Base-by-base conservation (phyloP, 2,888 invertebrate genomes). In the Cheilosia soror region DNA sequence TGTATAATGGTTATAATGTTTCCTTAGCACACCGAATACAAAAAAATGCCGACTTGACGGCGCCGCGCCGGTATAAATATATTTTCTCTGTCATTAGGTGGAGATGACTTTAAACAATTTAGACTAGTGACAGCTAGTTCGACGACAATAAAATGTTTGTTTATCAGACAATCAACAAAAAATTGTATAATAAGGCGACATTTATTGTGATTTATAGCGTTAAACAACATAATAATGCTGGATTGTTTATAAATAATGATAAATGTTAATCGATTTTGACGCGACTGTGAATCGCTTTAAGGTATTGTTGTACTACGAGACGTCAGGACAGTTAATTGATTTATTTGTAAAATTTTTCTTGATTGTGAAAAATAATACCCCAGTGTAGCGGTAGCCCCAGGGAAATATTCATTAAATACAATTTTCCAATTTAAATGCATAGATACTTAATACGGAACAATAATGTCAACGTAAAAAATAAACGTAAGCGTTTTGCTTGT, bases 21-120 rank as follows among this genome's bases (percentile, higher is more conserved):
- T 37, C 27, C 25, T 27, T 29, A 44, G 66, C n/a, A 66, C 5
- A 65, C 6, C 13, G 29, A 37, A n/a, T 13, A 29, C n/a, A 33
- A 33, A 42, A 44, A 55, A 68, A 68, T 55, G 53, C 68, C 77
- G 77, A n/a, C 77, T 55, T 62, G 31, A 4, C 62, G 77, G 77
- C 77, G 77, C 66, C 68, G 76, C 76, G 76, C 69, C 71, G 49
- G 57, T 11, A 4, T 58, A 57, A 71, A 33, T 58, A 5, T n/a
- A 33, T 15, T 25, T 27, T 25, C 15, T 47, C 11, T 20, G 44
- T 44, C 33, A 69, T 69, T 62, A 33, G 51, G 15, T 53, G 15
- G 5, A 53, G 27, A 15, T 11, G 33, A 47, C n/a, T 51, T 31
- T 20, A 42, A 68, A 42, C 44, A 51, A 47, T 44, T 55, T 44